Evolutionary conservation across 1,140 invertebrate genomes (phyloP).

Genomic region (Calosoma granatense): DNA sequence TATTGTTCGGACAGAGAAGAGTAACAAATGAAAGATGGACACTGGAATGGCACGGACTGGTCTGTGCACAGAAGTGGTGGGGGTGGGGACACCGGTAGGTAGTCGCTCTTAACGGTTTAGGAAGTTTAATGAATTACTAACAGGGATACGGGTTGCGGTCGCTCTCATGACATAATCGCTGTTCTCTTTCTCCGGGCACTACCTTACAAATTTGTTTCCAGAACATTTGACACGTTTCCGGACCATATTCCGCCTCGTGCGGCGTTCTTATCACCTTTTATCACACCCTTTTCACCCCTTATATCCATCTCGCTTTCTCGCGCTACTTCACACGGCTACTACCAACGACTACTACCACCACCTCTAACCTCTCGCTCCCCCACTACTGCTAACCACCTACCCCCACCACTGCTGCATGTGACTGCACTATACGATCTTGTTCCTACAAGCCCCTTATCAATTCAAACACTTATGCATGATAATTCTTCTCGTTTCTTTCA

Average conservation of each 20-base stretch:
- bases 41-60: no score
- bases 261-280: not conserved
- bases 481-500: no score
- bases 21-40: no score
- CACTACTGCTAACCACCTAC: not conserved
- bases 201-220: constrained; percentile 9
- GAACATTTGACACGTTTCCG: constrained; percentile 5
- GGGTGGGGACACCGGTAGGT: no score
- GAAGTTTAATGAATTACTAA: not conserved
- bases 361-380: not conserved
- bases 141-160: not conserved
- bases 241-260: constrained; percentile 5
- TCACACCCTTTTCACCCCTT: not conserved
- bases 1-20: no score
- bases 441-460: no score
- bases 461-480: no score
- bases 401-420: not conserved
- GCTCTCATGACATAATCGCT: constrained; percentile 6
- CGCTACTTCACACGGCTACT: no score
- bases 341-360: no score
- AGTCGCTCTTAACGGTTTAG: not conserved
- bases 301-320: not conserved
- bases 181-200: not conserved
- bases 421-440: no score
- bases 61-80: no score